These are phyloP conservation scores for Ephialtes manifestator DNA, from an alignment of 2,888 invertebrate genomes.

Conservation along the genomic window DNA sequence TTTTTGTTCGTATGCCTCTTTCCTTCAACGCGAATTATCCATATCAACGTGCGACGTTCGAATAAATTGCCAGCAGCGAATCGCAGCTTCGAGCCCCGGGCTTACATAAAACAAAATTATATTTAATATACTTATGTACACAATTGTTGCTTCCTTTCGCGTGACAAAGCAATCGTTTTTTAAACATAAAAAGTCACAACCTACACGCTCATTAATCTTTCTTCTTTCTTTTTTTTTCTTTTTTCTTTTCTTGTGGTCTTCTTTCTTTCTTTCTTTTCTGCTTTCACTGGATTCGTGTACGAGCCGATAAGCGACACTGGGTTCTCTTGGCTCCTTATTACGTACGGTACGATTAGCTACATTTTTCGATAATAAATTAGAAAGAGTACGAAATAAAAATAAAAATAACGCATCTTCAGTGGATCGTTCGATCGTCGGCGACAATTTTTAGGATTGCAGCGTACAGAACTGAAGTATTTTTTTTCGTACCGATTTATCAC, in stretches of 20 bases:
- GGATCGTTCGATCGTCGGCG: slow-evolving; percentile 27
- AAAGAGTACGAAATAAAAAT: slow-evolving; percentile 21
- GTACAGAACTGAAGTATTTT: slow-evolving; percentile 50
- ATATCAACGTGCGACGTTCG: neutral
- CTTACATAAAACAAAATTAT: slow-evolving; percentile 63
- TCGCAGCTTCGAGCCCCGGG: slow-evolving; percentile 51
- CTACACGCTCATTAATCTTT: slow-evolving; percentile 78
- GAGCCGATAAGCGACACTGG: slow-evolving; percentile 40
- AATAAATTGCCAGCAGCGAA: slow-evolving; percentile 53
- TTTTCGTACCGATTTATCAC: slow-evolving; percentile 38
- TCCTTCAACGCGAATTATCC: slow-evolving; percentile 12
- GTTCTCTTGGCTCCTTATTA: slow-evolving; percentile 63
- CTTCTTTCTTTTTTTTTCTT: slow-evolving; percentile 6
- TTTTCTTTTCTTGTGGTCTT: slow-evolving; percentile 13
- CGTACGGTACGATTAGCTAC: slow-evolving; percentile 73
- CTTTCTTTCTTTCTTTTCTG: slow-evolving; percentile 25
- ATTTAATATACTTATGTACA: slow-evolving; percentile 73
- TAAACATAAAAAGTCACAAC: slow-evolving; percentile 83
- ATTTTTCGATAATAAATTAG: slow-evolving; percentile 76
- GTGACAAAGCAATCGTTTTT: slow-evolving; percentile 75
- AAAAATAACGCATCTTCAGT: slow-evolving; percentile 37
- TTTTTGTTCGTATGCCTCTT: neutral
- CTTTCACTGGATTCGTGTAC: slow-evolving; percentile 71
- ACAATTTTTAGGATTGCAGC: slow-evolving; percentile 36
- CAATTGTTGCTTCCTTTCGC: slow-evolving; percentile 77